Conservation (phyloP, 2,888 invertebrate species). For the Trimorus sp. region DNA sequence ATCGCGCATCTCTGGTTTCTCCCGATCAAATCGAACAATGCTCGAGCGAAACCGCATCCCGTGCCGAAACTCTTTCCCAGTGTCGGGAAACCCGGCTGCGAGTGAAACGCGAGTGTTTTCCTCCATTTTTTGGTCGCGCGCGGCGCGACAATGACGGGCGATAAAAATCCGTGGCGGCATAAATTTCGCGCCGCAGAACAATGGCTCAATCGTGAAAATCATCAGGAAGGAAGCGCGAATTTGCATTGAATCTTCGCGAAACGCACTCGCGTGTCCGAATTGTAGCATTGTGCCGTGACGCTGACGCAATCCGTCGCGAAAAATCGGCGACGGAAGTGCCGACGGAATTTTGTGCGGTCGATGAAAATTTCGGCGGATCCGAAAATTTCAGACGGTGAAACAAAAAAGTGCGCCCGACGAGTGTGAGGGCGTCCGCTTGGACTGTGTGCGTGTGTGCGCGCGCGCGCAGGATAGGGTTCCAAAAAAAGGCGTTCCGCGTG, state of each 20-base stretch:
- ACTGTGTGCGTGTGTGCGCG: neutral
- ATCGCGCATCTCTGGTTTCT: no score
- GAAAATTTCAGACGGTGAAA: no score
- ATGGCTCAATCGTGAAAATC: constrained; percentile 46
- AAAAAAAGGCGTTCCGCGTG: constrained; percentile 47
- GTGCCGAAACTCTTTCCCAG: neutral
- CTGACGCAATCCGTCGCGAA: constrained; percentile 41
- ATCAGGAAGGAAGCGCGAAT: constrained; percentile 11
- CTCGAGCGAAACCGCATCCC: no score
- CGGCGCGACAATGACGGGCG: constrained; percentile 23
- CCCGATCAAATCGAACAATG: no score
- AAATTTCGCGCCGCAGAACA: constrained; percentile 40
- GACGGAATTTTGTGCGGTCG: neutral
- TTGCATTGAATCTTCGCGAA: constrained; percentile 54
- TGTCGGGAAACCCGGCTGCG: neutral
- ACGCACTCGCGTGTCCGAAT: constrained; percentile 41
- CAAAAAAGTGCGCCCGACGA: neutral
- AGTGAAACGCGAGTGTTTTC: neutral
- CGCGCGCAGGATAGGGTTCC: constrained; percentile 25
- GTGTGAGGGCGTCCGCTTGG: neutral
- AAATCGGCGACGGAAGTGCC: constrained; percentile 1
- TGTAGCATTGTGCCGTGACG: constrained; percentile 44
- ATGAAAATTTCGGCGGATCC: constrained; percentile 16
- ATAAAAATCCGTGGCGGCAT: constrained; percentile 40
- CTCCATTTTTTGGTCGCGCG: constrained; percentile 1